These are phyloP conservation scores for Drosophila triauraria DNA, from an alignment of 1,140 invertebrate genomes.

Conservation along the genomic window DNA sequence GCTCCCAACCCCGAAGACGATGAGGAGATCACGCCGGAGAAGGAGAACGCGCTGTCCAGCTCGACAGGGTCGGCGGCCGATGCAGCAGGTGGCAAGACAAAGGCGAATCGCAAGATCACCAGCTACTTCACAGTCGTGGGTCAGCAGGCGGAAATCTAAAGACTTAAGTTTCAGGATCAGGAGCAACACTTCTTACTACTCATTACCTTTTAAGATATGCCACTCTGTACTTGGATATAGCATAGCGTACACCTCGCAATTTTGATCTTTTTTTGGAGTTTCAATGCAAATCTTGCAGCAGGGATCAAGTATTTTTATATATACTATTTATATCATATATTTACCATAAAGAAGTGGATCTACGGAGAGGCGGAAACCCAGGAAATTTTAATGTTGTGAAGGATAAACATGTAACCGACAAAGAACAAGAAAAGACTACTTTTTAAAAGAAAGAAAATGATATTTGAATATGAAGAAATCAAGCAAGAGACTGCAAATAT, in stretches of 20 bases:
- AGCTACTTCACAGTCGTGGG: conserved; percentile 81
- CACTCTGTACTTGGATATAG: conserved; percentile 69
- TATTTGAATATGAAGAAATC: conserved; percentile 42
- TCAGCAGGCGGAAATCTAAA: conserved; percentile 80
- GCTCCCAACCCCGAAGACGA: conserved; percentile 41
- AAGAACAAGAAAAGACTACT: conserved; percentile 71
- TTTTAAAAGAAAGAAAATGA: conserved; percentile 71
- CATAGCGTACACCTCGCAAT: conserved; percentile 66
- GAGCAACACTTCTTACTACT: conserved; percentile 67
- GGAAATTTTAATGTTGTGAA: conserved; percentile 22
- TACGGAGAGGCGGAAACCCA: conserved; percentile 15
- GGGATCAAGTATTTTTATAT: conserved; percentile 77
- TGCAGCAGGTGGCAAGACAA: conserved; percentile 59
- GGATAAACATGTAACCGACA: conserved; percentile 43
- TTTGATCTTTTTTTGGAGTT: conserved; percentile 45
- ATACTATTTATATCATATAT: conserved; percentile 47
- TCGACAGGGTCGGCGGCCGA: conserved; percentile 13
- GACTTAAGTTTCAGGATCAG: conserved; percentile 67
- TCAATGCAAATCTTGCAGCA: conserved; percentile 62
- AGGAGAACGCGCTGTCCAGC: conserved; percentile 70
- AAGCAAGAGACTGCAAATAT: conserved; percentile 70
- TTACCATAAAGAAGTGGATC: conserved; percentile 36
- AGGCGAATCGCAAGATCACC: conserved; percentile 73
- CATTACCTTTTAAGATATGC: conserved; percentile 65
- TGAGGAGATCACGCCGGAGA: conserved; percentile 64